Evolutionary conservation across 2,797 vertebrate genomes (phyloP).

Genomic region (Sebastiscus albofasciatus): DNA sequence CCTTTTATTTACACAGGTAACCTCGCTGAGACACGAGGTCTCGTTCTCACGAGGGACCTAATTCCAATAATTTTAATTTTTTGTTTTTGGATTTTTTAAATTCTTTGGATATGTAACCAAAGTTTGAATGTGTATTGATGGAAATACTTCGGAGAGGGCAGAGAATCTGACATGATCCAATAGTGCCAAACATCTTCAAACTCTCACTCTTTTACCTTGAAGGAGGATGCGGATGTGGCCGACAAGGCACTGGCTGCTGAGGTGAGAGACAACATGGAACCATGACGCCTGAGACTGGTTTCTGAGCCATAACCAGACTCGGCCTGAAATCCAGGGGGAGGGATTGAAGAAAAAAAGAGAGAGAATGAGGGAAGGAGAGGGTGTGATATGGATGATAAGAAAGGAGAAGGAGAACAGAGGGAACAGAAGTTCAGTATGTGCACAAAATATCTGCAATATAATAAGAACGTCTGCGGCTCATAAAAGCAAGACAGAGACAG

Average conservation of each 20-base stretch:
- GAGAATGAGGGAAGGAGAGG: background rate
- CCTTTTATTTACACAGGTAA: background rate
- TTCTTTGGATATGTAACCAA: background rate
- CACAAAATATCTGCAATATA: conserved; percentile 15
- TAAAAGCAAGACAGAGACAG: conserved; percentile 5
- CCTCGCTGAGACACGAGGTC: too few species aligned
- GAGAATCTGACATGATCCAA: background rate
- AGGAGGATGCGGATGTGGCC: conserved; percentile 95
- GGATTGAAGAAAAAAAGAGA: background rate
- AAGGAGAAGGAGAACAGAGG: background rate
- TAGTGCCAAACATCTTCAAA: background rate
- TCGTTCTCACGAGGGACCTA: too few species aligned
- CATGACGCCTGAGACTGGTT: conserved; percentile 96
- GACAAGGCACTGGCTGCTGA: conserved; percentile 96
- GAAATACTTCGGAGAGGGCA: background rate
- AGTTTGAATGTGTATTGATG: background rate
- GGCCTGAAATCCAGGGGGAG: conserved; percentile 79
- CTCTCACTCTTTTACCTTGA: conserved; percentile 89
- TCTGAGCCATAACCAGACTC: conserved; percentile 98
- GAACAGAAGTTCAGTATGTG: conserved; percentile 3
- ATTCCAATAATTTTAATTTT: too few species aligned
- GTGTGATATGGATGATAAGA: background rate
- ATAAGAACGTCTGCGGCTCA: conserved; percentile 16
- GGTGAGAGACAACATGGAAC: conserved; percentile 96
- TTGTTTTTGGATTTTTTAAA: too few species aligned